Evolutionary conservation across 2,113 vertebrate species (phyloP), one percentile per base, ranked within the genome.

Genomic region (Electrona antarctica): DNA sequence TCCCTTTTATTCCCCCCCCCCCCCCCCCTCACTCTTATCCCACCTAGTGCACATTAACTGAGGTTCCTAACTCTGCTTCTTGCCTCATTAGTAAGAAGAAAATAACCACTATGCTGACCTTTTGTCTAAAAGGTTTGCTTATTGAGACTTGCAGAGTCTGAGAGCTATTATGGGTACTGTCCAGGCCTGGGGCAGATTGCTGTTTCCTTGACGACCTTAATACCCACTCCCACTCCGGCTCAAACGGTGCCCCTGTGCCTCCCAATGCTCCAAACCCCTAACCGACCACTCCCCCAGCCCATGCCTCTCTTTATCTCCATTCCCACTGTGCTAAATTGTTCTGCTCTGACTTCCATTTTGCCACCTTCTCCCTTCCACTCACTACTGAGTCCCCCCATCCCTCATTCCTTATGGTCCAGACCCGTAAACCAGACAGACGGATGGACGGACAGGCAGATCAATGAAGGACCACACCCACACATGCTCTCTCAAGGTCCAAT

Each of bases 261-360:
- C 33, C 33, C 33, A 41, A 41, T 2, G 33, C 33, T 41, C 33
- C 33, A 41, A 41, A 41, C 78, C 85, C 74, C 66, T 57, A 73
- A 50, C 64, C 74, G 79, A 41, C 55, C 2, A 1, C 13, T 65
- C 83, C 67, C 72, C 65, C 29, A 14, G 62, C 12, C 46, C 12
- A 13, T 15, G 15, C 47, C 64, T 51, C 49, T 45, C 15, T 49
- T 8, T 77, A 80, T 74, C 64, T 86, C 81, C 12, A 69, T 79
- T 81, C 85, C 87, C 69, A 78, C 78, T 87, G 87, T 84, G 81
- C 79, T 86, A 76, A 83, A 84, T 89, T 84, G 76, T 81, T 84
- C 79, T 85, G 82, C 82, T 86, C 73, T 80, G 86, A 89, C 84
- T 87, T 85, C 90, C 81, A 91, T 89, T 41, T 85, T 90, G 80